Conservation (phyloP, 1,140 invertebrate genomes). For the Eciton burchellii region DNA sequence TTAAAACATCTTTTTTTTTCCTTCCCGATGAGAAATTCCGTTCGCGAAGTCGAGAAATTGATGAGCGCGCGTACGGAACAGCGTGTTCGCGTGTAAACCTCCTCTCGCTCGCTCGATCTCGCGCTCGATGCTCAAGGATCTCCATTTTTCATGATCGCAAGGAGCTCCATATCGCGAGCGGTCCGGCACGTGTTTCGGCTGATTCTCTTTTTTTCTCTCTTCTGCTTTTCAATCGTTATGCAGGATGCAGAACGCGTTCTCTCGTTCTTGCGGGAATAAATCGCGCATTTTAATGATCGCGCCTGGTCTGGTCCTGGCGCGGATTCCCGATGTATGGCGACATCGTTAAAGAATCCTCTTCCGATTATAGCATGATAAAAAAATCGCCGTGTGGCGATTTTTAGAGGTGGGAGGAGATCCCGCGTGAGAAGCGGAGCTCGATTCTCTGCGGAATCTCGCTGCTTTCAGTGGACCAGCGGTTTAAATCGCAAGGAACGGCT, state of each 20-base stretch:
- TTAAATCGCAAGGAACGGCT: neutral
- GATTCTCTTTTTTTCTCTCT: neutral
- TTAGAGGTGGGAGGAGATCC: neutral
- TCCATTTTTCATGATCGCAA: neutral
- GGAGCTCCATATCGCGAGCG: neutral
- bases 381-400: neutral
- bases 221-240: too few relatives aligned
- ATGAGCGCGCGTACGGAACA: too few relatives aligned
- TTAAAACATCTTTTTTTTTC: too few relatives aligned
- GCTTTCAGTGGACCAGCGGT: neutral
- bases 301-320: neutral
- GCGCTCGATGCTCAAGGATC: too few relatives aligned
- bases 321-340: constrained; percentile 17
- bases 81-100: too few relatives aligned
- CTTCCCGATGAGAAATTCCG: too few relatives aligned
- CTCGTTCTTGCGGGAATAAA: constrained; percentile 11
- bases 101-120: too few relatives aligned
- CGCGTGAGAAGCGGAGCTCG: neutral
- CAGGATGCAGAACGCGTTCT: neutral
- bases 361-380: constrained; percentile 52
- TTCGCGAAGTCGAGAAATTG: too few relatives aligned
- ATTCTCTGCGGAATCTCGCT: too few relatives aligned
- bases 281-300: constrained; percentile 12
- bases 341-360: constrained; percentile 38
- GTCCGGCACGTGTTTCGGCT: neutral